phyloP scores from a whole-genome alignment of 2,113 vertebrate genomes.

The Elgaria multicarinata region DNA sequence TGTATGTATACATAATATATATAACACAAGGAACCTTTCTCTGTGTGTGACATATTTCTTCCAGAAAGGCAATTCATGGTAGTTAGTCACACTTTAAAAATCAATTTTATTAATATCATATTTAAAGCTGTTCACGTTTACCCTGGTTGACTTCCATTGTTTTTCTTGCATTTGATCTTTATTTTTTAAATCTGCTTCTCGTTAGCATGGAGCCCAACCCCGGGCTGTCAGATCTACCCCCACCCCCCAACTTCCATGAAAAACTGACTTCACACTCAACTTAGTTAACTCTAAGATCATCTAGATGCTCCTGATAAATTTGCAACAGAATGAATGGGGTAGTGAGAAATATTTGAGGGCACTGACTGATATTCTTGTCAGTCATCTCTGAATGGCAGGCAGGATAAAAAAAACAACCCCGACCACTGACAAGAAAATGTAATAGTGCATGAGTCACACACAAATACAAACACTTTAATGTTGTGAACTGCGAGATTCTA shows the following conservation, averaged over 20 bases:
- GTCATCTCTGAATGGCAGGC: not conserved
- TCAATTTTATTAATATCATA: constrained; percentile 24
- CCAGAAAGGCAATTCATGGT: not conserved
- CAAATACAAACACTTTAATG: too few species aligned
- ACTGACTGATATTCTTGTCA: not conserved
- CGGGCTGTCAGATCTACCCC: not conserved
- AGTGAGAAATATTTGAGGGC: not conserved
- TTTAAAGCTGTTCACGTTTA: constrained; percentile 17
- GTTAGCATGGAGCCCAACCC: not conserved
- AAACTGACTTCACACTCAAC: not conserved
- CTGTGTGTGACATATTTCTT: constrained; percentile 11
- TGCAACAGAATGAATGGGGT: constrained; percentile 1
- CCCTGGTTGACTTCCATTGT: constrained; percentile 24
- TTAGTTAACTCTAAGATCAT: not conserved
- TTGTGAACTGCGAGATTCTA: too few species aligned
- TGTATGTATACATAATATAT: not conserved
- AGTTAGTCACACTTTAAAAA: constrained; percentile 2
- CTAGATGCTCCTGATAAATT: constrained; percentile 5
- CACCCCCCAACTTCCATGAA: not conserved
- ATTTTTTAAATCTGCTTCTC: constrained; percentile 2
- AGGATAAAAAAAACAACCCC: not conserved
- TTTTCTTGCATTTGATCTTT: constrained; percentile 24
- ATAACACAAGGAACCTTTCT: constrained; percentile 2
- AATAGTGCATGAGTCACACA: not conserved
- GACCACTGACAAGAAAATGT: constrained; percentile 12